Evolutionary conservation across 2,797 vertebrate species (phyloP).

Genomic region (Enteromius viviparus): DNA sequence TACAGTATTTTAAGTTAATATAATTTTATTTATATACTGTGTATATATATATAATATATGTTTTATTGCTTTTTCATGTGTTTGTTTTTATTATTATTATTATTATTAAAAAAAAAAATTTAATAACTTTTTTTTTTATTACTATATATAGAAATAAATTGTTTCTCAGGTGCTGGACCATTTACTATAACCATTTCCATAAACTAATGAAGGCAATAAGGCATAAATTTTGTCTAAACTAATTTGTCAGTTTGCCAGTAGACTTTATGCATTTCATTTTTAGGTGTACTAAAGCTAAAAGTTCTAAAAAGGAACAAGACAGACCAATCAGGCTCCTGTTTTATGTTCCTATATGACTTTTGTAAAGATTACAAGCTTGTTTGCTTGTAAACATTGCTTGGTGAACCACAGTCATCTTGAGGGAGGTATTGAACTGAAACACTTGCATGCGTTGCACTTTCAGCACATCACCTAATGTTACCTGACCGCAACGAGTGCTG

Average conservation of each 20-base stretch:
- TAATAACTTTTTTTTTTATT: too few relatives aligned
- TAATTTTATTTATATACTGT: too few relatives aligned
- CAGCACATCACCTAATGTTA: conserved; percentile 32
- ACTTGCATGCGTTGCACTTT: conserved; percentile 36
- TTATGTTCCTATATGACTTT: conserved; percentile 9
- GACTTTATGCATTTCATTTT: background rate
- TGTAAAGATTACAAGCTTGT: conserved; percentile 14
- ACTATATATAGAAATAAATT: background rate
- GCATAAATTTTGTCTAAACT: background rate
- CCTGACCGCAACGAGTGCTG: conserved; percentile 38
- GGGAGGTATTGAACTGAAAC: conserved; percentile 38
- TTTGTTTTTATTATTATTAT: too few relatives aligned
- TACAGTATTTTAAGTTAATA: too few relatives aligned
- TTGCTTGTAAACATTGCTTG: conserved; percentile 14
- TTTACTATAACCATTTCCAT: background rate
- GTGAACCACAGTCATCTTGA: conserved; percentile 30
- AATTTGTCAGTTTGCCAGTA: background rate
- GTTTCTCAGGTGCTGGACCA: background rate
- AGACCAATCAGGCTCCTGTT: background rate
- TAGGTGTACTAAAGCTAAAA: background rate
- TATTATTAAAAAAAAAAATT: too few relatives aligned
- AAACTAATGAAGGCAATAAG: background rate
- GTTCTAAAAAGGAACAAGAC: background rate
- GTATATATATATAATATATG: too few relatives aligned
- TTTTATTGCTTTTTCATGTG: too few relatives aligned